Evolutionary conservation across 2,113 vertebrate genomes (phyloP).

Genomic region (Xenopus borealis): DNA sequence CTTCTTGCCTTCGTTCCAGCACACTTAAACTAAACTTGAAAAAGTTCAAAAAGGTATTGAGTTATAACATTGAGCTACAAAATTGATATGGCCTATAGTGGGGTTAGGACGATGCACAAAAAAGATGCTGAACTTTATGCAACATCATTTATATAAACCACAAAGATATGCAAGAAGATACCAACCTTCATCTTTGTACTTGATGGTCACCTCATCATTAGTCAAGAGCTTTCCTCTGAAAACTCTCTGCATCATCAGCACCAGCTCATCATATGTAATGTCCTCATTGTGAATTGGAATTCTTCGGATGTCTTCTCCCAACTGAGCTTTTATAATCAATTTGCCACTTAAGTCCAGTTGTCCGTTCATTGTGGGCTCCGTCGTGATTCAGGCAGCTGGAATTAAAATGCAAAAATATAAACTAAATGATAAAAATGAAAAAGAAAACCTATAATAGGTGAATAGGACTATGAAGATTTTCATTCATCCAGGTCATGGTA

Average conservation of each 20-base stretch:
- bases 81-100: no score
- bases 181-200: constrained; percentile 97
- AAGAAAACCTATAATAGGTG: no score
- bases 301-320: constrained; percentile 94
- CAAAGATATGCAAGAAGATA: constrained; percentile 1
- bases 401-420: constrained; percentile 34
- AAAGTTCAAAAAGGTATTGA: no score
- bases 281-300: constrained; percentile 99
- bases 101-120: no score
- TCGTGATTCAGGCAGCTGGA: constrained; percentile 57
- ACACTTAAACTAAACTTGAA: no score
- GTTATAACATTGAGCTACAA: no score
- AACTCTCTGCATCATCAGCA: constrained; percentile 99
- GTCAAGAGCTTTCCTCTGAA: constrained; percentile 96
- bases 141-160: no score
- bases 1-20: no score
- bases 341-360: constrained; percentile 97
- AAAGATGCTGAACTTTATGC: no score
- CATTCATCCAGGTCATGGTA: no score
- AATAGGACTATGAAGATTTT: no score
- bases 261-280: constrained; percentile 96
- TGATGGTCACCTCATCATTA: constrained; percentile 95
- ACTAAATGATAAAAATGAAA: no score
- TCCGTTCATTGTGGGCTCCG: constrained; percentile 87
- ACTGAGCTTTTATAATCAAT: constrained; percentile 97